These are phyloP conservation scores for Oncopeltus fasciatus DNA, from an alignment of 1,140 invertebrate species.

Conservation along the genomic window DNA sequence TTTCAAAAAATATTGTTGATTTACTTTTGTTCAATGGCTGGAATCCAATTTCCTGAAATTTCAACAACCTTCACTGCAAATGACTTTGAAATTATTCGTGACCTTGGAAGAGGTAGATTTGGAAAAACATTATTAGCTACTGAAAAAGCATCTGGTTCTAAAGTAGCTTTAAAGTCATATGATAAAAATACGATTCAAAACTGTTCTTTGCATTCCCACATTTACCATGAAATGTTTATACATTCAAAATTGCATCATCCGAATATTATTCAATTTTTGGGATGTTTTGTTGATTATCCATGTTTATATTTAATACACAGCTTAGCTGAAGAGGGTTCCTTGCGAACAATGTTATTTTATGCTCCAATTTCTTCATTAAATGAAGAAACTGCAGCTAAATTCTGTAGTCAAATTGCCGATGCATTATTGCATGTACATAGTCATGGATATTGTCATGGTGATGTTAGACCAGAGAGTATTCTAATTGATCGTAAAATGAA, in stretches of 20 bases:
- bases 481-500: constrained; percentile 59
- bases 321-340: constrained; percentile 77
- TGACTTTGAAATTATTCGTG: no score
- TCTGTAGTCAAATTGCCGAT: constrained; percentile 76
- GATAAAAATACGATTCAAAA: constrained; percentile 69
- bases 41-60: no score
- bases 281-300: constrained; percentile 81
- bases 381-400: constrained; percentile 48
- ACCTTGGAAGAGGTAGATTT: no score
- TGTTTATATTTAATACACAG: constrained; percentile 85
- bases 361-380: constrained; percentile 40
- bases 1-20: no score
- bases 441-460: constrained; percentile 79
- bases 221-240: constrained; percentile 87
- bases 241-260: constrained; percentile 83
- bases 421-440: constrained; percentile 78
- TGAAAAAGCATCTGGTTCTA: no score
- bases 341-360: constrained; percentile 61
- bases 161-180: constrained; percentile 81
- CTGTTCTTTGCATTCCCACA: constrained; percentile 26
- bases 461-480: constrained; percentile 84
- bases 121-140: no score
- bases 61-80: no score
- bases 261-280: constrained; percentile 74
- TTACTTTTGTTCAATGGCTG: no score